Evolutionary conservation across 2,888 invertebrate genomes (phyloP), one percentile per base, ranked within the genome.

Genomic region (Pseudococcus longispinus): DNA sequence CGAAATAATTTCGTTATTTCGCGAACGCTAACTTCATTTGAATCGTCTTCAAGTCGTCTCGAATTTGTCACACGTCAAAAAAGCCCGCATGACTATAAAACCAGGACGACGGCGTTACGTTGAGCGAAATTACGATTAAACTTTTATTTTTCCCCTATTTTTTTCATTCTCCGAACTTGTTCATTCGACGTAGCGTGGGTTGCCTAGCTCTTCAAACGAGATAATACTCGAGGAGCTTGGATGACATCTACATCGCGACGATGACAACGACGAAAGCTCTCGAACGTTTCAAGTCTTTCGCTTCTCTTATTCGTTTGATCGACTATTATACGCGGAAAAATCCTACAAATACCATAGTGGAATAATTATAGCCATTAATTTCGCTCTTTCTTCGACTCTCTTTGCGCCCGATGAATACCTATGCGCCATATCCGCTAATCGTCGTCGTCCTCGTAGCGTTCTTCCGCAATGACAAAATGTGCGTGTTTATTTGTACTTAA

Each of bases 21-120:
- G 29, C 70, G 29, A 70, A 26, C 26, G 65, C 65, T 6, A 65
- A 20, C 70, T 70, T 70, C 70, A 29, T 29, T 26, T 29, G 15
- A 70, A 70, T 70, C 70, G 70, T 70, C 70, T 60, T 70, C 70
- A 70, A 65, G 26, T 26, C 26, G 29, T 70, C 15, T 26, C 1
- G 70, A 70, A 70, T 70, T 70, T 70, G 70, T 70, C 70, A 29
- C 70, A 70, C 70, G 70, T 70, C 70, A 70, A 70, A 70, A 70
- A 70, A 65, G 26, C 65, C 15, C 18, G n/a, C 26, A 26, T 13
- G 26, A 65, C 65, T 65, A 65, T 26, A 26, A 18, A 55, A 55
- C 13, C 15, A 55, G n/a, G n/a, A 3, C 37, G n/a, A 3, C 37
- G 55, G n/a, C n/a, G 55, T 8, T 15, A 60, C 60, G 20, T n/a